Evolutionary conservation across 1,140 invertebrate species (phyloP), one percentile per base, ranked within the genome.

Genomic region (Zaprionus camerounensis): DNA sequence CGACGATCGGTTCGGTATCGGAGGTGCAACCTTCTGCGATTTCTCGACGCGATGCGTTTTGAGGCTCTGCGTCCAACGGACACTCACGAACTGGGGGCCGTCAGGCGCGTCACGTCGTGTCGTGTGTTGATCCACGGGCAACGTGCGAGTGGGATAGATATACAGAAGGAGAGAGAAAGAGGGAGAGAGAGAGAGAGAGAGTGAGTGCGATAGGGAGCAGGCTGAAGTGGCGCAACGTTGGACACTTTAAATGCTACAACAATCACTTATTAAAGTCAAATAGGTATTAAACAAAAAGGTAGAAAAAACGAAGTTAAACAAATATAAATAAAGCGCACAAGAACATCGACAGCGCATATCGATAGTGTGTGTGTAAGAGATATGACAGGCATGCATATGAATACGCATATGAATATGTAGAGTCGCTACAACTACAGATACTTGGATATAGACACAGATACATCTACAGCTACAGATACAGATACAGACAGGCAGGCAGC

Each of bases 181-280:
- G 22, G n/a, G 28, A 38, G 22, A 20, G 28, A 12, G 36, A 31
- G 11, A 63, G 17, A 28, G 12, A 71, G 17, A 34, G 38, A 22
- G 15, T 15, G n/a, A 49, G 26, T 49, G 36, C 13, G 28, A 59
- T 9, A 36, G n/a, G 15, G 28, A 9, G 20, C 31, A 9, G 22
- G 20, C 49, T 44, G 51, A 59, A 87, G 83, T 81, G 80, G 84
- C 80, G 71, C 77, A 88, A 83, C 78, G 75, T 68, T 75, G 58
- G 66, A 83, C 73, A 84, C 88, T 87, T 91, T 91, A 87, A 91
- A 80, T 78, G 81, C 71, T 78, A 91, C 88, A 91, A 88, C 88
- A 91, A 91, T 91, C 88, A 88, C 84, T 91, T 91, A 91, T 91
- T 91, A 88, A 91, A 91, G 88, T 91, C 88, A 91, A 91, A 91